Conservation (phyloP, 2,888 invertebrate genomes). For the Perithous albicinctus region DNA sequence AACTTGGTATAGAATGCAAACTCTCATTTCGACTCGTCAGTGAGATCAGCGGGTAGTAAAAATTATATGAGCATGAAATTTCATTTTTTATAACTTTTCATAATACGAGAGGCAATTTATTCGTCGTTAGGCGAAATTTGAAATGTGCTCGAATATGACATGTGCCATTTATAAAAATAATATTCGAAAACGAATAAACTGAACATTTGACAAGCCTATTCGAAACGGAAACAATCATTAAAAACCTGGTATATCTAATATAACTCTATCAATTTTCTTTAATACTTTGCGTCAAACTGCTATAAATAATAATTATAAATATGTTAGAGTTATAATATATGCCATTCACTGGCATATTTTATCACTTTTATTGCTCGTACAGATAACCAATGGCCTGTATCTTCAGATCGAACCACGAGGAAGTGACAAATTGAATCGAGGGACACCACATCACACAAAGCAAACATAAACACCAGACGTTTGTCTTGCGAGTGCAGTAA, state of each 20-base stretch:
- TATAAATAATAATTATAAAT: too few species aligned
- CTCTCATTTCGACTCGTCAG: constrained; percentile 24
- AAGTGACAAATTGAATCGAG: neutral
- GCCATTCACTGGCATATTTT: too few species aligned
- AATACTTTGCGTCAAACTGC: too few species aligned
- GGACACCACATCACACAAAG: neutral
- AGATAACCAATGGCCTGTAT: neutral
- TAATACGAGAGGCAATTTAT: neutral
- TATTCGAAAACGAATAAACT: neutral
- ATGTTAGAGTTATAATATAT: too few species aligned
- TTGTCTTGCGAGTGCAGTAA: neutral
- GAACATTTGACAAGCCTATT: neutral
- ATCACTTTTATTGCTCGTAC: neutral
- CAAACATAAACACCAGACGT: neutral
- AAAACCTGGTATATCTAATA: too few species aligned
- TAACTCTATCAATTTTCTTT: too few species aligned
- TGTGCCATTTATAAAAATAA: neutral
- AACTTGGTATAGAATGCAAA: neutral
- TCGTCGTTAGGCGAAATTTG: neutral
- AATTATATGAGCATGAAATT: constrained; percentile 20
- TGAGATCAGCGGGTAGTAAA: neutral
- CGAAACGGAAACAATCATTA: neutral
- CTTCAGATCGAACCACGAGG: neutral
- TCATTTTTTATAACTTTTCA: constrained; percentile 17
- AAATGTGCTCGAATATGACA: neutral